phyloP scores from a whole-genome alignment of 2,888 invertebrate genomes.

The Mesoligia furuncula region DNA sequence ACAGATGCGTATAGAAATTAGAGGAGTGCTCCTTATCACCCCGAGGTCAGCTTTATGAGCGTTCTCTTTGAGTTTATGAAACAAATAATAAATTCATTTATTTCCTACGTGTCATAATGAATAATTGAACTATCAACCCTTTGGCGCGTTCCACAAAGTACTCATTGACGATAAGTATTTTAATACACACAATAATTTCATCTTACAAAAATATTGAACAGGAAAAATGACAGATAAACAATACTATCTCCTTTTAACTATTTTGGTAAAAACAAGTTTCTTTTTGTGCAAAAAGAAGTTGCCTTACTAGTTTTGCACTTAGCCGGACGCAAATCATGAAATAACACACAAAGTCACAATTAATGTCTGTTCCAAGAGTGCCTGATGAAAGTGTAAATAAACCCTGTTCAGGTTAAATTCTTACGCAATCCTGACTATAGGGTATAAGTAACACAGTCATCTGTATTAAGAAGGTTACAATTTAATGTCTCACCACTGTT shows the following conservation, averaged over 20 bases:
- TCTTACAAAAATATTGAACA: constrained; percentile 2
- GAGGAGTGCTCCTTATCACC: constrained; percentile 43
- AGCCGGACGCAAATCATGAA: neutral
- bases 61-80: constrained; percentile 53
- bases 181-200: neutral
- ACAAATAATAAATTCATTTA: constrained; percentile 54
- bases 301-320: neutral
- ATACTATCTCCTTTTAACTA: neutral
- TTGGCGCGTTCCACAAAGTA: constrained; percentile 42
- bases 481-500: neutral
- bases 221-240: constrained; percentile 18
- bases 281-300: neutral
- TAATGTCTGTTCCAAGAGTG: neutral
- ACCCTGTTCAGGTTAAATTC: neutral
- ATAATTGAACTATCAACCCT: constrained; percentile 61
- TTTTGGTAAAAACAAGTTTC: neutral
- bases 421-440: neutral
- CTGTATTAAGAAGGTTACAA: neutral
- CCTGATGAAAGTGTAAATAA: neutral
- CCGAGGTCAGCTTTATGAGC: constrained; percentile 54
- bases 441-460: neutral
- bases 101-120: constrained; percentile 50
- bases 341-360: neutral
- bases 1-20: neutral
- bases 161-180: constrained; percentile 30